A percentile compares a stretch with the other conserved stretches of the same genome.
These are phyloP conservation scores for Sphenopsis melanotis DNA, from an alignment of 2,797 vertebrate species.

Conservation along the genomic window DNA sequence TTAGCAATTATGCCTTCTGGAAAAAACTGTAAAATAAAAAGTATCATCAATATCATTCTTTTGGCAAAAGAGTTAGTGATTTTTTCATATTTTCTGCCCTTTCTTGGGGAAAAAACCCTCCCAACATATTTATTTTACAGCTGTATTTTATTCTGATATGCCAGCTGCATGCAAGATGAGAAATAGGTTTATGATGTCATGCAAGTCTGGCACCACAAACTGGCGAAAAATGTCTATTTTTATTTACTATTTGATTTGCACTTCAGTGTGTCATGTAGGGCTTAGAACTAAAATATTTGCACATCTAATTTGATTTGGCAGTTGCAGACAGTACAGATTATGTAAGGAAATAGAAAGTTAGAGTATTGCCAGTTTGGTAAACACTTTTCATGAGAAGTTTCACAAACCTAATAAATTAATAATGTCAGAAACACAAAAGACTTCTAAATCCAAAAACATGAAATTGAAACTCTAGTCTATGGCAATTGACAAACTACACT, in stretches of 20 bases:
- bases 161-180: neutral
- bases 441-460: neutral
- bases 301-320: neutral
- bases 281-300: conserved; percentile 13
- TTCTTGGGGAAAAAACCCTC: neutral
- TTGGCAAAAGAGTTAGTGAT: neutral
- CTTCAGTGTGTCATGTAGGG: neutral
- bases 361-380: neutral
- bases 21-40: neutral
- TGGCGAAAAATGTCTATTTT: neutral
- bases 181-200: neutral
- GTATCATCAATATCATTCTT: neutral
- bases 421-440: neutral
- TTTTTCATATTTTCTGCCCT: neutral
- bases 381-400: neutral
- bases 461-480: neutral
- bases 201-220: neutral
- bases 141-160: neutral
- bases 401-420: neutral
- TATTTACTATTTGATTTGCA: conserved; percentile 7
- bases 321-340: neutral
- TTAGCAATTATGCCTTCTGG: neutral
- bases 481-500: neutral
- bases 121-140: neutral
- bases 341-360: neutral